A percentile compares a stretch with the other conserved stretches of the same genome.
Evolutionary conservation across 2,888 invertebrate genomes (phyloP).

Genomic region (Endomychus coccineus): DNA sequence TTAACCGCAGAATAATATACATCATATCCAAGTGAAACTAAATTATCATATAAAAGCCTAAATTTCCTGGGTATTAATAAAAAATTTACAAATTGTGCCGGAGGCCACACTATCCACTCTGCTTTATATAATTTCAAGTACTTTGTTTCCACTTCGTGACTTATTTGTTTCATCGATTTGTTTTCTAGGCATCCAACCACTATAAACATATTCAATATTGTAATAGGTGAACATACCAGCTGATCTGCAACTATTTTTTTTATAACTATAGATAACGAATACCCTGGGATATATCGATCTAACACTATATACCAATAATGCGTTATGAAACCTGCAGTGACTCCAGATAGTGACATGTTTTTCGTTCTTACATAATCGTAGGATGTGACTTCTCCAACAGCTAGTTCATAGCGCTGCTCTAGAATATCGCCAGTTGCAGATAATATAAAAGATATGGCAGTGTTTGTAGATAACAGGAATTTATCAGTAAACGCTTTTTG

Average conservation of each 20-base stretch:
- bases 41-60: conserved; percentile 81
- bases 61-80: conserved; percentile 74
- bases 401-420: conserved; percentile 72
- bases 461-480: conserved; percentile 72
- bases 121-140: conserved; percentile 72
- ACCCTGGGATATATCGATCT: conserved; percentile 67
- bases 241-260: conserved; percentile 82
- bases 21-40: conserved; percentile 55
- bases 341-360: conserved; percentile 73
- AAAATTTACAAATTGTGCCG: conserved; percentile 89
- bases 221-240: conserved; percentile 72
- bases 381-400: conserved; percentile 47
- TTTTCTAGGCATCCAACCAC: conserved; percentile 62
- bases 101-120: conserved; percentile 91
- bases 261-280: conserved; percentile 43
- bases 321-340: conserved; percentile 68
- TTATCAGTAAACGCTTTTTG: conserved; percentile 53
- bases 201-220: conserved; percentile 66
- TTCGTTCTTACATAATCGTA: conserved; percentile 57
- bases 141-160: conserved; percentile 62
- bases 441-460: conserved; percentile 64
- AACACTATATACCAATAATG: conserved; percentile 82
- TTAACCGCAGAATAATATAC: conserved; percentile 12
- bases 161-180: conserved; percentile 52
- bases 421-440: conserved; percentile 73